Percentiles rank a stretch among this genome's conserved stretches.
phyloP scores from a whole-genome alignment of 2,888 invertebrate species.

The Protonemura montana region DNA sequence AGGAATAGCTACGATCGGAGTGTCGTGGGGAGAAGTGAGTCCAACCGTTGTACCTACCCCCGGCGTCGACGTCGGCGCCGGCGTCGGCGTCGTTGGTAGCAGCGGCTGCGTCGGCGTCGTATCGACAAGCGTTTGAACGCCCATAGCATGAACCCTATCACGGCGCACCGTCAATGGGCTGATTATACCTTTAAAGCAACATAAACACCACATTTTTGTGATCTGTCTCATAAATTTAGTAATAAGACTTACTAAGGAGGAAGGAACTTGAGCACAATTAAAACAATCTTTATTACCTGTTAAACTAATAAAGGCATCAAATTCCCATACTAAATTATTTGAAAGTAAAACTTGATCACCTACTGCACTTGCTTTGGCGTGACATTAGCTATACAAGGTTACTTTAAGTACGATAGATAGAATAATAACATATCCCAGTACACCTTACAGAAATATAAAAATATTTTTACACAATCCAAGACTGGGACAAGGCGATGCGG shows the following conservation, averaged over 20 bases:
- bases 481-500: not conserved
- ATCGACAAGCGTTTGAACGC: not conserved
- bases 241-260: not conserved
- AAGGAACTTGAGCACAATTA: too few species aligned
- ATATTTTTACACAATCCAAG: not conserved
- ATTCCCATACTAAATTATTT: too few species aligned
- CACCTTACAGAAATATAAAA: not conserved
- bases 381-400: not conserved
- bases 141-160: not conserved
- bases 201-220: not conserved
- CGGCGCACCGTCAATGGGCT: not conserved
- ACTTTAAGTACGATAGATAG: not conserved
- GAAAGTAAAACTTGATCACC: too few species aligned
- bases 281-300: too few species aligned
- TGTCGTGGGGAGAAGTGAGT: slow-evolving; percentile 25
- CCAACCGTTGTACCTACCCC: not conserved
- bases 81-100: slow-evolving; percentile 12
- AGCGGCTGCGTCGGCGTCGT: not conserved
- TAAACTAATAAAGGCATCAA: too few species aligned
- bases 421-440: not conserved
- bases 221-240: not conserved
- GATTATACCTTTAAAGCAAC: not conserved
- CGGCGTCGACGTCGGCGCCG: not conserved
- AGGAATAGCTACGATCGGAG: not conserved
- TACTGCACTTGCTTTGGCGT: not conserved